Base-by-base conservation (phyloP, 1,140 invertebrate species). In the Trissolcus basalis region DNA sequence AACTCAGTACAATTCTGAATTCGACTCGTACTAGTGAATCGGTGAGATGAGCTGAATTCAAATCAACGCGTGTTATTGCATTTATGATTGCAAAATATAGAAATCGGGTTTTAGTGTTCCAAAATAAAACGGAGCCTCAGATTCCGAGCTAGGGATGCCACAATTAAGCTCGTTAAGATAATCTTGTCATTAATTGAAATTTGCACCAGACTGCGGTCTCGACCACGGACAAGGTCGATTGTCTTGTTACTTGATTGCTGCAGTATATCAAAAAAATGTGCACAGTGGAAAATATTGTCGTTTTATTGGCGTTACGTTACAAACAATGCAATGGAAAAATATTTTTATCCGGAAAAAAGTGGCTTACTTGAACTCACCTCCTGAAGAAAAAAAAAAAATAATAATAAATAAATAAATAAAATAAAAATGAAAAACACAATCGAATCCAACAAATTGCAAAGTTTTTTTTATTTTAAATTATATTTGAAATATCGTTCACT, bases 271-370 rank as follows among this genome's bases (percentile, higher is more conserved):
- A 35, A 67, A 43, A 67, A 56, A 50, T 50, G 53, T 56, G 19
- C 56, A 43, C n/a, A 43, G 27, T 10, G 19, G 44, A 51, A 68
- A 68, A 68, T 68, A 59, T 68, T 58, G 14, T 67, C 47, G 43
- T 67, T 59, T 8, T 15, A 56, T 27, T 58, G 36, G 10, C 27
- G 47, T 48, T 10, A 27, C 33, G 14, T 14, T 41, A 8, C 8
- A 49, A 13, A 14, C 19, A 50, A 35, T 19, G 32, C 35, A 45
- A 45, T 44, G 19, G 9, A 19, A 2, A 15, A 12, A 13, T 45
- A 45, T 47, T 63, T 63, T 15, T 44, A 7, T 39, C 36, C 1
- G 13, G 12, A 64, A 54, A 54, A 27, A 64, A 64, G 36, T 39
- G 9, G 35, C 7, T 13, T 36, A 19, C 39, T 60, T 7, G 15